Conservation (phyloP, 2,888 invertebrate species). For the Pristionchus exspectatus region DNA sequence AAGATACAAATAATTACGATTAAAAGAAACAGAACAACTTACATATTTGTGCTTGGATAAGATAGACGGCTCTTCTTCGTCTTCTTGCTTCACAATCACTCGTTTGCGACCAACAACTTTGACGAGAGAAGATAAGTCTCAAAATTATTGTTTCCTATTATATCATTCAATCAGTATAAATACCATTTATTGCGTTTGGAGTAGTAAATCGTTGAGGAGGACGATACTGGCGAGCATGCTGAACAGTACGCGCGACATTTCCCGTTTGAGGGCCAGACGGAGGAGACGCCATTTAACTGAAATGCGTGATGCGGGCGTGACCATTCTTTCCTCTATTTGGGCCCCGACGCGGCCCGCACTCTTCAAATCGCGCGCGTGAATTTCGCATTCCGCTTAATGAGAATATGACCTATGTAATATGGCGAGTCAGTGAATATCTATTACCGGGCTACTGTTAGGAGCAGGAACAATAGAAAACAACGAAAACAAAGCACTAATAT, state of each 20-base stretch:
- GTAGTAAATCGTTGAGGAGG: conserved; percentile 4
- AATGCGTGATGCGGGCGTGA: background rate
- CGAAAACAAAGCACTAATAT: no score
- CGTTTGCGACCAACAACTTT: conserved; percentile 30
- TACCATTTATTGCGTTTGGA: background rate
- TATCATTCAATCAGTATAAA: background rate
- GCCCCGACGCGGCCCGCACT: background rate
- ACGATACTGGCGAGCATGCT: conserved; percentile 4
- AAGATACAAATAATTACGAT: background rate
- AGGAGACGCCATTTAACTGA: background rate
- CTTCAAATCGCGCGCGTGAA: background rate
- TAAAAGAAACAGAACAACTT: background rate
- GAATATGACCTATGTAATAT: background rate
- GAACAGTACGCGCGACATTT: background rate
- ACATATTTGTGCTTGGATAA: conserved; percentile 3
- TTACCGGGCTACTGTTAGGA: background rate
- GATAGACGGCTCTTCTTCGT: background rate
- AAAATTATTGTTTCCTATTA: background rate
- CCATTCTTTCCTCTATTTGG: background rate
- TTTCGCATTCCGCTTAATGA: background rate
- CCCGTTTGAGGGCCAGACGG: background rate
- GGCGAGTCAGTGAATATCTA: background rate
- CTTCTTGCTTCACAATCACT: conserved; percentile 35
- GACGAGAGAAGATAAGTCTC: background rate
- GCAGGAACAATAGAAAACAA: no score